Evolutionary conservation across 2,797 vertebrate species (phyloP).

Genomic region (Agapornis canus): DNA sequence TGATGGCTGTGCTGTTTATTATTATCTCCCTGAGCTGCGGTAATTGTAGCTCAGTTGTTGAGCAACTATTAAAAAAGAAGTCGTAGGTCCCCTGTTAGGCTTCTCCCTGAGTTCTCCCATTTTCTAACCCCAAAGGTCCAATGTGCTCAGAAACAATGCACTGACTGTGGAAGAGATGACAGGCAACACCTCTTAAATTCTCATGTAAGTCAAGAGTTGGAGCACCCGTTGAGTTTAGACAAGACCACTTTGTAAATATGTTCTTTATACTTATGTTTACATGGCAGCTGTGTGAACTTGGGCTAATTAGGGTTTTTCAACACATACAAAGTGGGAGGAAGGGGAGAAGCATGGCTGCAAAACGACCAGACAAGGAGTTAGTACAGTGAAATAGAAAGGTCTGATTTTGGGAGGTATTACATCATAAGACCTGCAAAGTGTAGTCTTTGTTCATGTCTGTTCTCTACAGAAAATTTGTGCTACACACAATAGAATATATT

Average conservation of each 20-base stretch:
- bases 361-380: not conserved
- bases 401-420: not conserved
- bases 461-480: not conserved
- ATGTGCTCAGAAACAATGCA: not conserved
- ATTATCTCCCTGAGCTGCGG: not conserved
- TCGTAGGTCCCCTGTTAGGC: not conserved
- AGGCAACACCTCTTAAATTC: conserved; percentile 9
- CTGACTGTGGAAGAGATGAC: not conserved
- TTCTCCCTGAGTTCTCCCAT: not conserved
- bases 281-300: not conserved
- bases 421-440: not conserved
- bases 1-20: not conserved
- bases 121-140: not conserved
- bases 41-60: not conserved
- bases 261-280: not conserved
- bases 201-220: not conserved
- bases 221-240: not conserved
- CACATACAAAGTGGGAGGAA: not conserved
- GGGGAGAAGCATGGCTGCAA: not conserved
- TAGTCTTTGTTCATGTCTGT: not conserved
- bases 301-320: not conserved
- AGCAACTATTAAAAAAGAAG: not conserved
- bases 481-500: not conserved
- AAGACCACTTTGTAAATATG: not conserved
- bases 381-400: not conserved